These are phyloP conservation scores for Ormyrus thymus DNA, from an alignment of 2,888 invertebrate species.

Conservation along the genomic window DNA sequence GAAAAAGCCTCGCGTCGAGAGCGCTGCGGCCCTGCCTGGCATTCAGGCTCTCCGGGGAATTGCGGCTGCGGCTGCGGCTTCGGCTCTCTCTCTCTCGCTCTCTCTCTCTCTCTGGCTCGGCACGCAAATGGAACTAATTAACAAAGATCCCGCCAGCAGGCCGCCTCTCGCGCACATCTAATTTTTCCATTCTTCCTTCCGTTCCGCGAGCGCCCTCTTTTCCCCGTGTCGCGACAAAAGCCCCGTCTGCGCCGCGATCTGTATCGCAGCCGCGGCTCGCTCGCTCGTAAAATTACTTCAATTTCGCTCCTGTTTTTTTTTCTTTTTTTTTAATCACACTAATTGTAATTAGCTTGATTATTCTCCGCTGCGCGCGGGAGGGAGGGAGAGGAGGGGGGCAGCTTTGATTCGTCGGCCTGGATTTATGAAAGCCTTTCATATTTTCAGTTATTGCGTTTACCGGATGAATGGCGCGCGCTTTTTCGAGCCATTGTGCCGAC, in stretches of 20 bases:
- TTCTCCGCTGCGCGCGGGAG: conserved; percentile 34
- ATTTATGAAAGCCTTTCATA: conserved; percentile 44
- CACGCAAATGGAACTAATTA: conserved; percentile 69
- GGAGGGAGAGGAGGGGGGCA: not conserved
- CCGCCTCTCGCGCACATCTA: conserved; percentile 60
- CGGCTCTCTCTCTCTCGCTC: too few species aligned
- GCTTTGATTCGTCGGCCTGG: conserved; percentile 30
- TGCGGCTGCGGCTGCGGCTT: conserved; percentile 1
- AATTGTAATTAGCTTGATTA: conserved; percentile 58
- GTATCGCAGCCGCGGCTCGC: not conserved
- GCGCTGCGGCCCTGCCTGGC: too few species aligned
- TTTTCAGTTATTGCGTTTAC: not conserved
- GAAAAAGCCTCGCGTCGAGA: too few species aligned
- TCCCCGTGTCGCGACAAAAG: conserved; percentile 14
- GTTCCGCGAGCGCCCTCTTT: not conserved
- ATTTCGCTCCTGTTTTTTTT: conserved; percentile 1
- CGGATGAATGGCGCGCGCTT: too few species aligned
- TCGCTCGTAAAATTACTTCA: conserved; percentile 32
- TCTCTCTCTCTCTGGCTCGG: conserved; percentile 47
- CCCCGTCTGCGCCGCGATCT: not conserved
- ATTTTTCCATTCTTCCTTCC: conserved; percentile 56
- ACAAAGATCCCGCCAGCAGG: conserved; percentile 66
- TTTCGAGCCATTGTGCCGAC: too few species aligned
- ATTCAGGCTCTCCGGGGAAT: conserved; percentile 25
- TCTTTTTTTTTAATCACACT: conserved; percentile 49